Base-by-base conservation (phyloP, 2,888 invertebrate species). In the Harpalus rufipes region DNA sequence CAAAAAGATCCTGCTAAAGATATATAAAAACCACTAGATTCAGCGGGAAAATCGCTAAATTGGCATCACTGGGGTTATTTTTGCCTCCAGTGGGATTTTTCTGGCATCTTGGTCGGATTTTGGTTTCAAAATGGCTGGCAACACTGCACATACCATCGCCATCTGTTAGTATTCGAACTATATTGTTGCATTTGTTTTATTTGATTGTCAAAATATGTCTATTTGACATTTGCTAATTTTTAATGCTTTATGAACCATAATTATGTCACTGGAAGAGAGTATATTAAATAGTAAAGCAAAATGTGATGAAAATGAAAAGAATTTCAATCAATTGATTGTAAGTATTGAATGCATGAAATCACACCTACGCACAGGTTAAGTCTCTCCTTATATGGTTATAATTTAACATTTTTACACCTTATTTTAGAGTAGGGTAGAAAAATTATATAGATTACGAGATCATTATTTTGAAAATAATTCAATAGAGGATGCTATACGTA, bases 381-480 rank as follows among this genome's bases (percentile, higher is more conserved):
- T 80, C 25, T 39, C 63, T 56, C 85, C 85, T 58, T 85, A 85
- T 80, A 68, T 80, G 85, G 85, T 56, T 72, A 63, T 56, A 65
- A 65, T 65, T 84, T 78, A 10, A 51, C 16, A 79, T 63, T 10
- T 68, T 32, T 61, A 41, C 76, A 10, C 86, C 84, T 86, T 86
- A 85, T 92, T 93, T 74, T 90, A 96, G 96, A 92, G 93, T 87
- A 93, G 93, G 87, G 94, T 96, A 0, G 91, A 94, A 86, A 91
- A 93, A 0, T 90, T 96, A 72, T 96, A 95, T 89, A 88, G 91
- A 41, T 96, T 94, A 90, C 93, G 96, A 87, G 96, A 97, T 90
- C 93, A 95, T 88, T 97, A 95, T 91, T 96, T 96, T 91, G 96
- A 96, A 89, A 94, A 93, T 86, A 94, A 95, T 91, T 91, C 94